Evolutionary conservation across 2,113 vertebrate genomes (phyloP), one percentile per base, ranked within the genome.

Genomic region (Anoplopoma fimbria): DNA sequence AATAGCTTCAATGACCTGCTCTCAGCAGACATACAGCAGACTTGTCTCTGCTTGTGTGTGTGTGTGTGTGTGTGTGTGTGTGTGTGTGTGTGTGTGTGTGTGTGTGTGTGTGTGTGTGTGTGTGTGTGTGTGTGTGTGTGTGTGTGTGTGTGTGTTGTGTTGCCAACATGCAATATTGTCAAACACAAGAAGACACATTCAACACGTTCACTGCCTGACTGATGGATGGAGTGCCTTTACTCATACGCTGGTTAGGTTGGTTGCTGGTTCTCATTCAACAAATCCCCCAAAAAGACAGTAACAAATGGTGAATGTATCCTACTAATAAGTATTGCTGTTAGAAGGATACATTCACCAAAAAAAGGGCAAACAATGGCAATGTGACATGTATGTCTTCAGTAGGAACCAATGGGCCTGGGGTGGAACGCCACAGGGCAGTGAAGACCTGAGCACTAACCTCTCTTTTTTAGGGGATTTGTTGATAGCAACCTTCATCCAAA

Each of bases 1-100:
- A 91, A 67, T 89, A 88, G 84, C 82, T 89, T 79, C 87, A 79
- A 72, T 94, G 92, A 91, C 89, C 92, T 84, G 81, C 87, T 90
- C 85, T 77, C 77, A 42, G 80, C 75, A 86, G 81, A 86, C 78
- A 75, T 55, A 72, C 87, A 69, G 51, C 51, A 75, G 81, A 88
- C 91, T 75, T 93, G 90, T 90, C 78, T 89, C 68, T 90, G 89
- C 91, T 71, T 90, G 90, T 86, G 82, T 34, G 72, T 60, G 49
- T 72, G 61, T 89, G 90, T 86, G 84, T 71, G 69, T 89, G 90
- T 86, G 82, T 36, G 47, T 70, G 60, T 89, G 90, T 85, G 84
- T 70, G 69, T 89, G 90, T 85, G 84, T 90, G 90, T 85, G 84
- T 33, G 71, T 53, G 49, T 71, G 62, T 88, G 90, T 86, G 84